Conservation (phyloP, 2,113 vertebrate species). For the Pseudorectes ferrugineus region DNA sequence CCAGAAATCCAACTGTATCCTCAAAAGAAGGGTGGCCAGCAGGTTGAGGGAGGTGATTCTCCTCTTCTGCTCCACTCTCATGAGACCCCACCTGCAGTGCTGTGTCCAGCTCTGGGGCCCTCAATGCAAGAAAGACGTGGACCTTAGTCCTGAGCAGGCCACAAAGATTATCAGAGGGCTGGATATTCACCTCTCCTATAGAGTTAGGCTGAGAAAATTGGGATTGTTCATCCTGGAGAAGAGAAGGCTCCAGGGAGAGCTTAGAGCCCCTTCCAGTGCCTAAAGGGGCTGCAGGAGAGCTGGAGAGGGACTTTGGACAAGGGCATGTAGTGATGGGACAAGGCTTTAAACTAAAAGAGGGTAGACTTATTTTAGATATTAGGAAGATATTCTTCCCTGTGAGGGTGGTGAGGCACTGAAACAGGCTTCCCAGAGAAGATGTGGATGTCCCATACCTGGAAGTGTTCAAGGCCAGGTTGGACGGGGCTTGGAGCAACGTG, state of each 20-base stretch:
- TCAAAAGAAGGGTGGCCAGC: neutral
- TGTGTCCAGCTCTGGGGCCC: neutral
- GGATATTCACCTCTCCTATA: neutral
- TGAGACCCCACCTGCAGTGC: neutral
- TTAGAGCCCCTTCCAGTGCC: neutral
- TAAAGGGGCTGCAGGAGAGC: too few species aligned
- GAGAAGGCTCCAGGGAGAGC: fast-evolving
- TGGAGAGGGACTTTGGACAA: neutral
- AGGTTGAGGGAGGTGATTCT: neutral
- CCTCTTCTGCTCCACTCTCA: neutral
- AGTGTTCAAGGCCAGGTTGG: neutral
- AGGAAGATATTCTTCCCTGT: neutral
- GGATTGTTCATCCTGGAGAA: neutral
- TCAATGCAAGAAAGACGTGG: fast-evolving
- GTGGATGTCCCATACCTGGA: neutral
- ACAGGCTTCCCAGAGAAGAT: neutral
- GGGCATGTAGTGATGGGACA: too few species aligned
- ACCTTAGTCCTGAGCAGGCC: too few species aligned
- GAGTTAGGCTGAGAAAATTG: neutral
- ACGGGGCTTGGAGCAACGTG: neutral
- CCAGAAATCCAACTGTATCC: neutral
- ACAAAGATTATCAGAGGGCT: neutral
- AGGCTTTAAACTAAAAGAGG: neutral
- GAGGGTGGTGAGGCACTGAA: neutral
- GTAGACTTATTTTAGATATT: neutral